These are phyloP conservation scores for Redunca redunca DNA, from an alignment of 2,113 vertebrate genomes.

Conservation along the genomic window DNA sequence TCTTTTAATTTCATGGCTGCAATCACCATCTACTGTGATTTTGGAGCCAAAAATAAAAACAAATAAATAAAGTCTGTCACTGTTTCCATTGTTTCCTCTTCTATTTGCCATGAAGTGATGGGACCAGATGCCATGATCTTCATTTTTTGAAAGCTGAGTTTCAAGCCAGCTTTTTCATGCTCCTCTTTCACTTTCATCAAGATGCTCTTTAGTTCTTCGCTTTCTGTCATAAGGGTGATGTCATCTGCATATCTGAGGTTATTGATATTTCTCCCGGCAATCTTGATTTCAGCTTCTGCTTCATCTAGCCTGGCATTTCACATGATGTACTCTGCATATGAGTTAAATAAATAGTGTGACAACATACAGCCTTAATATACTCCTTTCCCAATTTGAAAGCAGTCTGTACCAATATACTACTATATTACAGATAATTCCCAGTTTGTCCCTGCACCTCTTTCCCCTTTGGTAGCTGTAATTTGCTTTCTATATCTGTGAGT, in stretches of 20 bases:
- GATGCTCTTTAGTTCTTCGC: neutral
- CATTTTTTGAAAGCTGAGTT: neutral
- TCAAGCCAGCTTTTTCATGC: neutral
- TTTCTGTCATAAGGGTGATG: neutral
- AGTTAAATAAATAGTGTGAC: neutral
- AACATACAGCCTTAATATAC: neutral
- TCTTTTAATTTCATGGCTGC: neutral
- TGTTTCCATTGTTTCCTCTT: neutral
- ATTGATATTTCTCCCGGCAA: neutral
- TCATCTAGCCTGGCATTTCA: neutral
- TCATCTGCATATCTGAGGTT: neutral
- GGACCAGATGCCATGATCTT: neutral
- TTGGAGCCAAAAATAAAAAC: neutral
- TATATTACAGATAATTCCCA: neutral
- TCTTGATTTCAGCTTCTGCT: neutral
- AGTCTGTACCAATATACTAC: neutral
- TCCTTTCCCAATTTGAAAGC: neutral
- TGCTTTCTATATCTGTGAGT: neutral
- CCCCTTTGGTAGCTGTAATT: neutral
- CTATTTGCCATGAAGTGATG: neutral
- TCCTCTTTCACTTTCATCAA: neutral
- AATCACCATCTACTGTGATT: neutral
- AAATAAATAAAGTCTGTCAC: neutral
- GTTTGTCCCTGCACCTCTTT: neutral
- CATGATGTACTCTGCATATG: neutral